Evolutionary conservation across 2,888 invertebrate species (phyloP).

Genomic region (Artemia sp.): DNA sequence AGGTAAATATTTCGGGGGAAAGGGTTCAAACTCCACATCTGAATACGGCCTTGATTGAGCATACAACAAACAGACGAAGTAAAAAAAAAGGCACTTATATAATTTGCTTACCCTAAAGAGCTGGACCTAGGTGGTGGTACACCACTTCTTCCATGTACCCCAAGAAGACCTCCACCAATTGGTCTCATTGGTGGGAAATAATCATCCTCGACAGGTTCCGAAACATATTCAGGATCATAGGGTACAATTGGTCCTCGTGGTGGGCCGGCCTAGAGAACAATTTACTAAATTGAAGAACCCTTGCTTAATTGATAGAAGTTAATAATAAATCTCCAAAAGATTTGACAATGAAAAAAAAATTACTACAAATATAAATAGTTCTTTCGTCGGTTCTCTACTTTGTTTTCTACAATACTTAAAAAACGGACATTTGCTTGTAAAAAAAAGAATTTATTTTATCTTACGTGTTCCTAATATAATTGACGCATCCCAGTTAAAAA

Average conservation of each 20-base stretch:
- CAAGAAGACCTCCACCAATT: slow-evolving; percentile 27
- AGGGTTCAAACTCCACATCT: slow-evolving; percentile 30
- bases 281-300: too few relatives aligned
- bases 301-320: too few relatives aligned
- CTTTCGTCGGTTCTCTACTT: too few relatives aligned
- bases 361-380: too few relatives aligned
- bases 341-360: too few relatives aligned
- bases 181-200: slow-evolving; percentile 26
- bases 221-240: background rate
- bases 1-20: slow-evolving; percentile 25
- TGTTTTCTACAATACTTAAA: too few relatives aligned
- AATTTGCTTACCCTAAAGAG: slow-evolving; percentile 14
- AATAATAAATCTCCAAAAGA: too few relatives aligned
- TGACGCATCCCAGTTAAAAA: too few relatives aligned
- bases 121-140: slow-evolving; percentile 19
- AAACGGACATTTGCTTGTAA: too few relatives aligned
- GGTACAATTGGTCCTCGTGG: slow-evolving; percentile 5
- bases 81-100: background rate
- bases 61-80: slow-evolving; percentile 15
- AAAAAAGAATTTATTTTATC: too few relatives aligned
- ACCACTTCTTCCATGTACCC: slow-evolving; percentile 23
- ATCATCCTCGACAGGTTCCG: background rate
- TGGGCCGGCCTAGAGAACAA: background rate
- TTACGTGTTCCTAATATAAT: too few relatives aligned
- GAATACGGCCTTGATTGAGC: slow-evolving; percentile 29